A percentile compares a stretch with the other conserved stretches of the same genome.
These are phyloP conservation scores for Aegithalos caudatus DNA, from an alignment of 2,113 vertebrate genomes.

Conservation along the genomic window DNA sequence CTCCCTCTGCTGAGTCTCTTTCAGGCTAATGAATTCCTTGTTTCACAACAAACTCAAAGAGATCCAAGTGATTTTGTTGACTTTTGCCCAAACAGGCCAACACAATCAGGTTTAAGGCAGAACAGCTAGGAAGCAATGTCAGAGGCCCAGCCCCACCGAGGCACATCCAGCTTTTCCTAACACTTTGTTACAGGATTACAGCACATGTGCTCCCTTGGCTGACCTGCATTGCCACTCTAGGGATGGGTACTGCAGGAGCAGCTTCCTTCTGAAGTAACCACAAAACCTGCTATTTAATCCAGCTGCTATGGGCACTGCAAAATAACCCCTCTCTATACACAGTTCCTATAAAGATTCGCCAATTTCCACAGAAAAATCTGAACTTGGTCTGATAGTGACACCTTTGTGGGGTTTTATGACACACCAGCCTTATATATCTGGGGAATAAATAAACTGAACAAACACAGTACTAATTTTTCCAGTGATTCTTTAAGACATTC, in stretches of 20 bases:
- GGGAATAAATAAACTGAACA: neutral
- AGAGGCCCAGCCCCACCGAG: accelerated
- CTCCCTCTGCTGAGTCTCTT: neutral
- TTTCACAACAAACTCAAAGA: neutral
- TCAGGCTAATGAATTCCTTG: neutral
- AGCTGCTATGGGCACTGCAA: neutral
- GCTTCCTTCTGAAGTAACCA: neutral
- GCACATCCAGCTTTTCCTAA: neutral
- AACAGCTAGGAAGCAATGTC: neutral
- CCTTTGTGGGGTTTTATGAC: neutral
- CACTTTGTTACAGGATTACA: neutral
- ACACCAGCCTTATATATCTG: neutral
- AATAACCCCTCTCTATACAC: neutral
- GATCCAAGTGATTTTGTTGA: neutral
- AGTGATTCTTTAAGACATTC: neutral
- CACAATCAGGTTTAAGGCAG: neutral
- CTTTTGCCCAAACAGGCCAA: neutral
- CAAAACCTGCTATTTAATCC: neutral
- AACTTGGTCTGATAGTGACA: neutral
- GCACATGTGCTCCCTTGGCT: accelerated
- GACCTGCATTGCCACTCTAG: neutral
- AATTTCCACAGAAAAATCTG: neutral
- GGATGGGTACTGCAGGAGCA: neutral
- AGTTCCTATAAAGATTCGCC: neutral
- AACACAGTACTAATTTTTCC: neutral